phyloP scores from a whole-genome alignment of 2,888 invertebrate genomes.

The Mythimna pallens region DNA sequence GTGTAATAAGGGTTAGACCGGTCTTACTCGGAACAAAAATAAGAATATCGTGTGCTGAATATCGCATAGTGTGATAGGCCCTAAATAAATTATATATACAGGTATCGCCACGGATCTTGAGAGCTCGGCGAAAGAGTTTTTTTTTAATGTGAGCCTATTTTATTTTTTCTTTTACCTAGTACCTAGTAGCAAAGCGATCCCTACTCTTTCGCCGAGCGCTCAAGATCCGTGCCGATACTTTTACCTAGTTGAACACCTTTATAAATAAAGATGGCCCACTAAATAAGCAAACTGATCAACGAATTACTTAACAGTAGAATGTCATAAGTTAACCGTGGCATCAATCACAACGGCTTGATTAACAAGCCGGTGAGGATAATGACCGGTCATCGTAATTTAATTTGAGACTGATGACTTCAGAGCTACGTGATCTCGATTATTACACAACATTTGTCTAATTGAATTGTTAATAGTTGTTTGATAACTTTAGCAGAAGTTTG shows the following conservation, averaged over 20 bases:
- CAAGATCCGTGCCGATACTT: too few species aligned
- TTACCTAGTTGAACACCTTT: not conserved
- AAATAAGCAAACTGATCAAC: not conserved
- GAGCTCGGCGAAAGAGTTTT: too few species aligned
- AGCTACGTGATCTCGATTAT: slow-evolving; percentile 13
- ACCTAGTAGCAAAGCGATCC: too few species aligned
- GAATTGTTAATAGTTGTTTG: not conserved
- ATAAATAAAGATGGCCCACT: not conserved
- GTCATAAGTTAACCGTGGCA: slow-evolving; percentile 38
- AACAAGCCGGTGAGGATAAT: slow-evolving; percentile 49
- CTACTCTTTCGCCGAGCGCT: too few species aligned
- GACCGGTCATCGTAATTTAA: slow-evolving; percentile 56
- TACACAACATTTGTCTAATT: slow-evolving; percentile 20
- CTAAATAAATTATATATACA: too few species aligned
- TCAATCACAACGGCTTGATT: slow-evolving; percentile 58
- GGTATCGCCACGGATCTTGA: too few species aligned
- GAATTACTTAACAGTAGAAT: slow-evolving; percentile 31
- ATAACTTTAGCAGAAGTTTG: not conserved
- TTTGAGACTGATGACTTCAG: slow-evolving; percentile 34
- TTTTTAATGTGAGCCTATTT: too few species aligned
- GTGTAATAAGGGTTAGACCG: too few species aligned
- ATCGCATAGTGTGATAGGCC: too few species aligned
- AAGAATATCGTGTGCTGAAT: too few species aligned
- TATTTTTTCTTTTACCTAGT: too few species aligned
- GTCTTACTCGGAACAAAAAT: too few species aligned